Percentiles rank a stretch among this genome's conserved stretches.
These are phyloP conservation scores for Leiothrix lutea DNA, from an alignment of 2,113 vertebrate genomes.

Conservation along the genomic window DNA sequence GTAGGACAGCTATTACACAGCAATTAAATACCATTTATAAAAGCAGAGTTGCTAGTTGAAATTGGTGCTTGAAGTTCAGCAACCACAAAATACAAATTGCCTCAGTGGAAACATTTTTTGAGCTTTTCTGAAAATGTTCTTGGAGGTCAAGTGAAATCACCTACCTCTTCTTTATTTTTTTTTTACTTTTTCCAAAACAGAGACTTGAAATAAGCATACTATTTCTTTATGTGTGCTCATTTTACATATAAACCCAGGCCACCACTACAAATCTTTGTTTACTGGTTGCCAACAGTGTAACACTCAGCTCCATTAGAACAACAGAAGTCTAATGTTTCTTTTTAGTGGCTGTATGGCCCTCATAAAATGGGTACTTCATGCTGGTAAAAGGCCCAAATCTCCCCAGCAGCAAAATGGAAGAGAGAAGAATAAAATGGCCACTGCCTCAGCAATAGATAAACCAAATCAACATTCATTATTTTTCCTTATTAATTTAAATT, in stretches of 20 bases:
- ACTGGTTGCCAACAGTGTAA: not conserved
- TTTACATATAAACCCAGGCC: not conserved
- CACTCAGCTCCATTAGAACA: not conserved
- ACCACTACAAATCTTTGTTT: not conserved
- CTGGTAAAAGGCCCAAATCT: not conserved
- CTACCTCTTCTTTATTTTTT: not conserved
- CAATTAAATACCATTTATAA: conserved; percentile 18
- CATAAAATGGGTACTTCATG: not conserved
- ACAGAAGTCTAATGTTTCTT: not conserved
- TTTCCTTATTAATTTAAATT: not conserved
- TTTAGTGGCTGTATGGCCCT: not conserved
- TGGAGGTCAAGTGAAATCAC: not conserved
- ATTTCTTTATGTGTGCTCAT: not conserved
- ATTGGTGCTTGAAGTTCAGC: not conserved
- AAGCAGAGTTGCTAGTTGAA: not conserved
- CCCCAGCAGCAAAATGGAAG: not conserved
- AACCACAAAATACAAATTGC: not conserved
- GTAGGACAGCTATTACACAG: not conserved
- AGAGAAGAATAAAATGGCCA: not conserved
- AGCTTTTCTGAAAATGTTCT: not conserved
- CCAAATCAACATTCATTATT: not conserved
- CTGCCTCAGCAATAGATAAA: not conserved
- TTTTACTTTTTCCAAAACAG: not conserved
- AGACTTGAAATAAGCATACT: not conserved
- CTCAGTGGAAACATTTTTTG: not conserved